A percentile compares a stretch with the other conserved stretches of the same genome.
These are phyloP conservation scores for Diarsia mendica DNA, from an alignment of 2,888 invertebrate genomes.

Conservation along the genomic window DNA sequence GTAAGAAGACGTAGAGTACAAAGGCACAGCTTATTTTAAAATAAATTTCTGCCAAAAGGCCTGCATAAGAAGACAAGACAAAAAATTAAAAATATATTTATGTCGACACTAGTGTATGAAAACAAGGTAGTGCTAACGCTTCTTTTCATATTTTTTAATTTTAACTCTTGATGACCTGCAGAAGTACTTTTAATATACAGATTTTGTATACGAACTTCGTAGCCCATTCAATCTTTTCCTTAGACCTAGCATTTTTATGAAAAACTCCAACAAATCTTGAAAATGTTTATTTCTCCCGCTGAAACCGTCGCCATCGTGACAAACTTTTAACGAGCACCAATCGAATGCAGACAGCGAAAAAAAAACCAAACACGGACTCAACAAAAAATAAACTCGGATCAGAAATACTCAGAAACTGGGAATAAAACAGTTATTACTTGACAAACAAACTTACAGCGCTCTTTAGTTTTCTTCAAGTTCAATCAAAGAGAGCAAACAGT, in stretches of 20 bases:
- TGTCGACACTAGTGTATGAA: too few species aligned
- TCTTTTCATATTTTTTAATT: neutral
- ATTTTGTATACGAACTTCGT: neutral
- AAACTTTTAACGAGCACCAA: constrained; percentile 78
- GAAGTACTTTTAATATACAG: constrained; percentile 1
- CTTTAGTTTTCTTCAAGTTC: constrained; percentile 81
- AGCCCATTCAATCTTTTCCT: constrained; percentile 27
- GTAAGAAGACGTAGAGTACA: too few species aligned
- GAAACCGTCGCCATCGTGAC: constrained; percentile 46
- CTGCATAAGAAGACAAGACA: too few species aligned
- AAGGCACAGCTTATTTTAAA: too few species aligned
- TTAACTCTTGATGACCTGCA: neutral
- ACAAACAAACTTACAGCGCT: constrained; percentile 75
- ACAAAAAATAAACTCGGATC: constrained; percentile 53
- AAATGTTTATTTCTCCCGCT: constrained; percentile 45
- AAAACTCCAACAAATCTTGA: constrained; percentile 37
- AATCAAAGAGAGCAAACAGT: constrained; percentile 86
- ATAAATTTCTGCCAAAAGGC: too few species aligned
- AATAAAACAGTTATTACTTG: constrained; percentile 79
- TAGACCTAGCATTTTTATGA: constrained; percentile 37
- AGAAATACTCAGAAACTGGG: constrained; percentile 34
- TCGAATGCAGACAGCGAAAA: constrained; percentile 72
- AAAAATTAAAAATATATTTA: too few species aligned
- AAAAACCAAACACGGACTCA: constrained; percentile 55
- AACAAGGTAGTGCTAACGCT: neutral